A percentile compares a stretch with the other conserved stretches of the same genome.
These are phyloP conservation scores for Rattus rattus DNA, from an alignment of 2,113 vertebrate genomes.

Conservation along the genomic window DNA sequence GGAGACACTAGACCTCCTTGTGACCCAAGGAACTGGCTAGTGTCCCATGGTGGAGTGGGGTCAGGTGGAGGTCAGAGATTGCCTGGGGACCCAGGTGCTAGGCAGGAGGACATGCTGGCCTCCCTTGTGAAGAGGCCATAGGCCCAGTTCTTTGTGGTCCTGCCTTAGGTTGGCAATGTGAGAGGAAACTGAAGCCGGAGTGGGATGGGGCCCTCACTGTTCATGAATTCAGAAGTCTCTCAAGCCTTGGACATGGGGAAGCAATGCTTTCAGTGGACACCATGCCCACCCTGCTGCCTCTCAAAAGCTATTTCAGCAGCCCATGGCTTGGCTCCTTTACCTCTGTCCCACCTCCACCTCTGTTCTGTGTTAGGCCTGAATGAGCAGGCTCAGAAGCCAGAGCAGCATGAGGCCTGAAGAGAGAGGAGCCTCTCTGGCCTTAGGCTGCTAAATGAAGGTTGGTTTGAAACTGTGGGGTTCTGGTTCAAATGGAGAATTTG, in stretches of 20 bases:
- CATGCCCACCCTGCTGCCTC: neutral
- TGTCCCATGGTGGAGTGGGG: accelerated
- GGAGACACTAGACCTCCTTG: neutral
- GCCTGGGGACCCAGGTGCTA: neutral
- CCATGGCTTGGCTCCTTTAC: neutral
- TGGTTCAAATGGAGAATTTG: neutral
- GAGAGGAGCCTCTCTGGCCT: accelerated
- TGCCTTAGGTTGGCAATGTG: neutral
- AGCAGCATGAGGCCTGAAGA: no score
- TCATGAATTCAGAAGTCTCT: neutral
- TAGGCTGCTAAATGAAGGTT: neutral
- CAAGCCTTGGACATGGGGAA: neutral
- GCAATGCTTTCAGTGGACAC: neutral
- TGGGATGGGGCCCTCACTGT: neutral
- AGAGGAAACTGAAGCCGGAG: neutral
- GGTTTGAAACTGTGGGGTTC: neutral
- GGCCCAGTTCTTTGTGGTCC: neutral
- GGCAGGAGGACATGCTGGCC: neutral
- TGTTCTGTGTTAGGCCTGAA: neutral
- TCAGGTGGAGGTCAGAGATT: accelerated
- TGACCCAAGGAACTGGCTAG: neutral
- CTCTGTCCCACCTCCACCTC: neutral
- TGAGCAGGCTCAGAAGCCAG: neutral
- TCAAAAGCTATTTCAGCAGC: conserved; percentile 57
- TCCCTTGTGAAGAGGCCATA: neutral